Evolutionary conservation across 2,797 vertebrate genomes (phyloP), one percentile per base, ranked within the genome.

Genomic region (Lepidocolaptes lacrymiger): DNA sequence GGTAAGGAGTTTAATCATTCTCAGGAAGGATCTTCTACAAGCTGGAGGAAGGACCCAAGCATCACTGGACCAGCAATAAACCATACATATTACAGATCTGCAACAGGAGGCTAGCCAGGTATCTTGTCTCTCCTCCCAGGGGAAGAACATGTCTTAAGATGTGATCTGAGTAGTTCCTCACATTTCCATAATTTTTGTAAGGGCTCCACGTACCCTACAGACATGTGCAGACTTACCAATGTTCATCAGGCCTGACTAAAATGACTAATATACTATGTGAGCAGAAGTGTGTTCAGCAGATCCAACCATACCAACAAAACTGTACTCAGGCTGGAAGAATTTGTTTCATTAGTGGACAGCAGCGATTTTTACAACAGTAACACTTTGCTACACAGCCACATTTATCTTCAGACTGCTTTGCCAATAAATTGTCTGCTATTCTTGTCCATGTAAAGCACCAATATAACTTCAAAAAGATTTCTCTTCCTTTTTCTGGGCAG

Each of bases 381-480:
- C 3, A 7, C 82, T 87, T 55, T 43, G 56, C 61, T 67, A 30
- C 39, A 26, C 2, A 2, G 66, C 26, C 67, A 59, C 32, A 51
- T 51, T 80, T 66, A 86, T 36, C 58, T 79, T 78, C 51, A 59
- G 58, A 69, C n/a, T 1, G 1, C 68, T 83, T 52, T 73, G 74
- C 55, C 63, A 82, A 49, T 88, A 71, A 0, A 0, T 43, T 78
- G 85, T 19, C 91, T 84, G 91, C 95, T 95, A 96, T 96, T 96
- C 83, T 82, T 17, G 80, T 85, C 73, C 1, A 4, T 32, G 62
- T 56, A 90, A 89, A 94, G 93, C 83, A 89, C 59, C 52, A 74
- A 95, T 91, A 97, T 0, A 89, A 63, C 90, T 97, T 95, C 95
- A 96, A 95, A 96, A 90, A 85, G 88, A 95, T 76, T 73, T 49